phyloP scores from a whole-genome alignment of 1,140 invertebrate genomes.

The Asbolus verrucosus region DNA sequence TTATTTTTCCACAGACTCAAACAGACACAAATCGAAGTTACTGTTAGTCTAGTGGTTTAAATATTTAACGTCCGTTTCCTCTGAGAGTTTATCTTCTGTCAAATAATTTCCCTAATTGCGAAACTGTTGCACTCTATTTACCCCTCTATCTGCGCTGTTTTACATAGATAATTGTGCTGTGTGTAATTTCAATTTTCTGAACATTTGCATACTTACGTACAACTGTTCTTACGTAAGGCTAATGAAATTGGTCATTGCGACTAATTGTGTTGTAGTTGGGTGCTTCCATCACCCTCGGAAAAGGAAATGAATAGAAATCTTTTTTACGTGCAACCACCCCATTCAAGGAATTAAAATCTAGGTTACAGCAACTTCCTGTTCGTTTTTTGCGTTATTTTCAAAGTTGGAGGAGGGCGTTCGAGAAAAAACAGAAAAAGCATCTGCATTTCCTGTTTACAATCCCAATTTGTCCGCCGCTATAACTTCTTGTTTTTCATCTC shows the following conservation, averaged over 20 bases:
- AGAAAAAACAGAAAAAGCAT: slow-evolving; percentile 22
- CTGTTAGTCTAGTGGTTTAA: too few species aligned
- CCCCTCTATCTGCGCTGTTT: slow-evolving; percentile 14
- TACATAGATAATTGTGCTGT: slow-evolving; percentile 15
- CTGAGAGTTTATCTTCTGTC: neutral
- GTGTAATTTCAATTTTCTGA: slow-evolving; percentile 6
- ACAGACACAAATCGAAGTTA: slow-evolving; percentile 33
- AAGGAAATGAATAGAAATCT: slow-evolving; percentile 10
- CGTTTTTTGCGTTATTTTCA: slow-evolving; percentile 18
- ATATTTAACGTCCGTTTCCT: slow-evolving; percentile 27
- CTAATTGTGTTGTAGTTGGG: neutral
- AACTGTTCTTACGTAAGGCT: slow-evolving; percentile 21
- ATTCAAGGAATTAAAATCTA: slow-evolving; percentile 37
- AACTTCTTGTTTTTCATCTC: slow-evolving; percentile 11
- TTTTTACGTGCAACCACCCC: slow-evolving; percentile 5
- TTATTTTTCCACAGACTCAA: neutral
- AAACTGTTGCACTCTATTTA: slow-evolving; percentile 31
- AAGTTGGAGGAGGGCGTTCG: neutral
- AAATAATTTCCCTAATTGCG: slow-evolving; percentile 12
- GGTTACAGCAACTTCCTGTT: slow-evolving; percentile 37
- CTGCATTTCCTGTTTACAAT: slow-evolving; percentile 36
- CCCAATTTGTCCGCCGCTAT: neutral
- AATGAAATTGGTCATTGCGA: slow-evolving; percentile 27
- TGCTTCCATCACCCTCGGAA: slow-evolving; percentile 13
- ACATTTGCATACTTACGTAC: slow-evolving; percentile 6